A percentile compares a stretch with the other conserved stretches of the same genome.
Evolutionary conservation across 2,113 vertebrate species (phyloP).

Genomic region (Mesitornis unicolor): DNA sequence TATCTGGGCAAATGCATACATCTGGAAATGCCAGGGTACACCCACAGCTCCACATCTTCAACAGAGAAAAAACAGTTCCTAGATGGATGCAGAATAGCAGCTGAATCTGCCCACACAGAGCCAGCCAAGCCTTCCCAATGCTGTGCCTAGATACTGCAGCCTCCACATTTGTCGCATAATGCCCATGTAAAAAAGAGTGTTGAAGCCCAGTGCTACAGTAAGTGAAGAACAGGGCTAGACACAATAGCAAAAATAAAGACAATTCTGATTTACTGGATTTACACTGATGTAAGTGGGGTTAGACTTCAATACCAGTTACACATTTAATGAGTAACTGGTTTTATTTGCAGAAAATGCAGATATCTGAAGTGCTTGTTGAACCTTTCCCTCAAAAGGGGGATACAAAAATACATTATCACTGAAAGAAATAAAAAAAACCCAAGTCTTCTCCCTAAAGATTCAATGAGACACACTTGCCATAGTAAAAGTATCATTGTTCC

Average conservation of each 20-base stretch:
- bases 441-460: neutral
- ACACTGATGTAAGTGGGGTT: neutral
- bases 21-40: neutral
- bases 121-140: neutral
- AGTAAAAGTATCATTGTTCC: neutral
- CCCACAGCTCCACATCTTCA: neutral
- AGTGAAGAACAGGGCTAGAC: neutral
- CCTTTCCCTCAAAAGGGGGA: neutral
- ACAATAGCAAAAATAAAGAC: neutral
- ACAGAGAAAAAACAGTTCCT: neutral
- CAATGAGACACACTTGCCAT: neutral
- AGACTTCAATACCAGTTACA: neutral
- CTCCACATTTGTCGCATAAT: rapidly evolving
- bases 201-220: neutral
- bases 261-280: neutral
- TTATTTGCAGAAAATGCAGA: neutral
- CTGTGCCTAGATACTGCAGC: neutral
- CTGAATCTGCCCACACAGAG: neutral
- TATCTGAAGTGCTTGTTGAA: neutral
- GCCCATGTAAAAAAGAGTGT: neutral
- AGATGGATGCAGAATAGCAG: neutral
- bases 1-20: neutral
- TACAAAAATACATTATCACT: rapidly evolving
- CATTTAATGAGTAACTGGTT: neutral
- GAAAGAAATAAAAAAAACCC: neutral